Evolutionary conservation across 2,113 vertebrate species (phyloP).

Genomic region (Myotis brandtii): DNA sequence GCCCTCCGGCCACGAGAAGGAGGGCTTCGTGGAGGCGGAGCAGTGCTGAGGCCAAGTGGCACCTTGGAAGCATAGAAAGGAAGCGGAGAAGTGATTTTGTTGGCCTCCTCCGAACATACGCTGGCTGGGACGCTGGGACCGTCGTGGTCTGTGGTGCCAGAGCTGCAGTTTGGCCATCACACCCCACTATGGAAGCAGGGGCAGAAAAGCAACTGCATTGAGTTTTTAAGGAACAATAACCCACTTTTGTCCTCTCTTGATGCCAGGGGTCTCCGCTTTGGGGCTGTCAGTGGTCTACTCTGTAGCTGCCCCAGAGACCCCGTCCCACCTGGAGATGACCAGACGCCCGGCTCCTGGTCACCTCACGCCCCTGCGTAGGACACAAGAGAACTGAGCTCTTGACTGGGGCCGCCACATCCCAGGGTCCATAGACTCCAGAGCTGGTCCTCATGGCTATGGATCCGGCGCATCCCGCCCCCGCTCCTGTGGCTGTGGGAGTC

Average conservation of each 20-base stretch:
- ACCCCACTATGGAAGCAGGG: neutral
- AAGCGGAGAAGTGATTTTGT: neutral
- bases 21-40: constrained; percentile 95
- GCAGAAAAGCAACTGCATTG: neutral
- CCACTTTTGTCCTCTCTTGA: neutral
- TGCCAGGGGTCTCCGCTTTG: neutral
- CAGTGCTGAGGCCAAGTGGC: constrained; percentile 89
- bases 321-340: neutral
- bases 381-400: neutral
- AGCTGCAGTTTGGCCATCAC: neutral
- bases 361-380: neutral
- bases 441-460: constrained; percentile 66
- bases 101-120: neutral
- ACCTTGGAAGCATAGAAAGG: neutral
- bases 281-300: neutral
- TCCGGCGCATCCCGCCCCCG: neutral
- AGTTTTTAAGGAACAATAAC: neutral
- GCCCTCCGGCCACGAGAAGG: constrained; percentile 92
- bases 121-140: neutral
- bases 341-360: neutral
- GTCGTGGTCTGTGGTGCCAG: rapidly evolving
- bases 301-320: neutral
- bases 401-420: neutral
- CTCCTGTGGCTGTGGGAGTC: neutral
- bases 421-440: constrained; percentile 47